Percentiles rank a stretch among this genome's conserved stretches.
Conservation (phyloP, 2,888 invertebrate species). For the Rhamphomyia laevipes region DNA sequence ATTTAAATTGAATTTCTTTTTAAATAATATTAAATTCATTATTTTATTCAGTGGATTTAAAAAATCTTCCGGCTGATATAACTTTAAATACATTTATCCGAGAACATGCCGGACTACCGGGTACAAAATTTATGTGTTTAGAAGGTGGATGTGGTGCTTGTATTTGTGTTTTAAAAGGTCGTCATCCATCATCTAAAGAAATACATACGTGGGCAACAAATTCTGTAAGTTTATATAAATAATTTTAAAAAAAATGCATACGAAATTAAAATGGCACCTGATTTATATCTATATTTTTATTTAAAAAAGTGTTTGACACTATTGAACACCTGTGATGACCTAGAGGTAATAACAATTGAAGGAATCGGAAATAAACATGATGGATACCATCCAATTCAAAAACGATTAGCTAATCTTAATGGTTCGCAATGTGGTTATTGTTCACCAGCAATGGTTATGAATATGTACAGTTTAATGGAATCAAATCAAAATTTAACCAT, state of each 20-base stretch:
- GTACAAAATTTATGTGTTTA: constrained; percentile 54
- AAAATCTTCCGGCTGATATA: constrained; percentile 36
- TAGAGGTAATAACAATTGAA: constrained; percentile 60
- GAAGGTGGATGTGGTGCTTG: constrained; percentile 60
- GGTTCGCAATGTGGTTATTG: constrained; percentile 68
- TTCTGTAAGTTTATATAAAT: constrained; percentile 41
- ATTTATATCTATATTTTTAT: neutral
- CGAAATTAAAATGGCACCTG: too few relatives aligned
- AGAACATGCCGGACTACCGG: constrained; percentile 43
- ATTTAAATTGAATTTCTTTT: neutral
- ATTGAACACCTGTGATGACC: constrained; percentile 49
- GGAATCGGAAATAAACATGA: constrained; percentile 52
- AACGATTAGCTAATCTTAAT: constrained; percentile 49
- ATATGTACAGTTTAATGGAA: constrained; percentile 47
- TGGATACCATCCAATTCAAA: constrained; percentile 61
- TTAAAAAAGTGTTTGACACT: constrained; percentile 47
- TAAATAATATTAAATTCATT: neutral
- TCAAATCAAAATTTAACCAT: constrained; percentile 41
- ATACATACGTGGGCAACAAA: constrained; percentile 45
- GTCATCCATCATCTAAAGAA: constrained; percentile 18
- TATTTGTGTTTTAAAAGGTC: constrained; percentile 36
- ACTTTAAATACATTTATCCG: constrained; percentile 49
- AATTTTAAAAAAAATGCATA: neutral
- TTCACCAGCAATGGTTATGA: constrained; percentile 67
- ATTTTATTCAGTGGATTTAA: constrained; percentile 20